phyloP scores from a whole-genome alignment of 2,113 vertebrate species.

The Tichodroma muraria region DNA sequence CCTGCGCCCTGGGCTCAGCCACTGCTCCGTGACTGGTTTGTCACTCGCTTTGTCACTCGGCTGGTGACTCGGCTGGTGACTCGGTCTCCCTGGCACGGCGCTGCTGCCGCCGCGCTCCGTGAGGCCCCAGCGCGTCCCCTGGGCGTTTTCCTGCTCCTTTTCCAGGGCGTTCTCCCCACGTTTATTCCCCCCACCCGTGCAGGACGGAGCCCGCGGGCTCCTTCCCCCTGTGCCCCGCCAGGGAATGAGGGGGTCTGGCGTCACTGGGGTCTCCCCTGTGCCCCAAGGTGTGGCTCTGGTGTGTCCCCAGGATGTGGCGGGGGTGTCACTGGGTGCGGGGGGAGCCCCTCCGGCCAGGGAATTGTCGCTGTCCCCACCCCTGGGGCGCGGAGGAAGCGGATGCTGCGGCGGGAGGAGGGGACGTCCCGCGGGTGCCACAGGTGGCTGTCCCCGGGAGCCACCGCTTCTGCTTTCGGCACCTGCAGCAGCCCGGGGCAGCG shows the following conservation, averaged over 20 bases:
- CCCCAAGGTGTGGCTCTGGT: accelerated
- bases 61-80: neutral
- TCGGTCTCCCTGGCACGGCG: neutral
- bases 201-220: neutral
- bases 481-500: accelerated
- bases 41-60: neutral
- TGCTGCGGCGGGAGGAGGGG: neutral
- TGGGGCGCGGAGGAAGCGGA: neutral
- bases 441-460: neutral
- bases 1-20: neutral
- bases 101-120: accelerated
- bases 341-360: neutral
- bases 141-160: neutral
- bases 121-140: neutral
- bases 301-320: neutral
- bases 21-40: neutral
- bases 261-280: accelerated
- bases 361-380: neutral
- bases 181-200: neutral
- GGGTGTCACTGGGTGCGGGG: neutral
- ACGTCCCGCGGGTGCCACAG: neutral
- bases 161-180: neutral
- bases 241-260: neutral
- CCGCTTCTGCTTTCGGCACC: neutral
- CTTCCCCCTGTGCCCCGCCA: accelerated